Evolutionary conservation across 2,113 vertebrate species (phyloP).

Genomic region (Diadophis punctatus): DNA sequence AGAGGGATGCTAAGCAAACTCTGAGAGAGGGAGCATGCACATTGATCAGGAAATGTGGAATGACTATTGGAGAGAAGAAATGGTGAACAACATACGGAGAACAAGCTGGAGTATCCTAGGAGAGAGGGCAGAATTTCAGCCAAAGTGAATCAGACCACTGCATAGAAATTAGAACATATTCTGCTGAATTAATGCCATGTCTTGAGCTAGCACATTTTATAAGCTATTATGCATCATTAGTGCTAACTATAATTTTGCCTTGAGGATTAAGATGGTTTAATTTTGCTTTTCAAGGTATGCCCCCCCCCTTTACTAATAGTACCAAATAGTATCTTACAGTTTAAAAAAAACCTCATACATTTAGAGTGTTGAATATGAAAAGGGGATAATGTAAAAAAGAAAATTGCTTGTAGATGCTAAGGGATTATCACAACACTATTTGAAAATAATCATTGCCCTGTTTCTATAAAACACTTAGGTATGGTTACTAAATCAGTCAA

Average conservation of each 20-base stretch:
- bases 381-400: neutral
- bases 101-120: neutral
- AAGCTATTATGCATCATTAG: neutral
- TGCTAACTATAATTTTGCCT: neutral
- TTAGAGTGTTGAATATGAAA: neutral
- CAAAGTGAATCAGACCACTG: neutral
- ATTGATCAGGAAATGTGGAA: neutral
- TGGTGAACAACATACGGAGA: neutral
- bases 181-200: neutral
- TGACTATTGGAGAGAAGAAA: neutral
- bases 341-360: neutral
- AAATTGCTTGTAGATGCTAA: neutral
- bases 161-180: neutral
- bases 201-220: neutral
- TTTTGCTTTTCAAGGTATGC: neutral
- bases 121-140: neutral
- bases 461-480: neutral
- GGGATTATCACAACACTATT: neutral
- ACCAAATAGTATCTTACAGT: neutral
- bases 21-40: neutral
- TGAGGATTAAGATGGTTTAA: neutral
- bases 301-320: neutral
- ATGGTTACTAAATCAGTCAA: neutral
- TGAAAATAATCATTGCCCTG: neutral
- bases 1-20: neutral